Evolutionary conservation across 2,888 invertebrate genomes (phyloP), one percentile per base, ranked within the genome.

Genomic region (Schizaphis graminum): DNA sequence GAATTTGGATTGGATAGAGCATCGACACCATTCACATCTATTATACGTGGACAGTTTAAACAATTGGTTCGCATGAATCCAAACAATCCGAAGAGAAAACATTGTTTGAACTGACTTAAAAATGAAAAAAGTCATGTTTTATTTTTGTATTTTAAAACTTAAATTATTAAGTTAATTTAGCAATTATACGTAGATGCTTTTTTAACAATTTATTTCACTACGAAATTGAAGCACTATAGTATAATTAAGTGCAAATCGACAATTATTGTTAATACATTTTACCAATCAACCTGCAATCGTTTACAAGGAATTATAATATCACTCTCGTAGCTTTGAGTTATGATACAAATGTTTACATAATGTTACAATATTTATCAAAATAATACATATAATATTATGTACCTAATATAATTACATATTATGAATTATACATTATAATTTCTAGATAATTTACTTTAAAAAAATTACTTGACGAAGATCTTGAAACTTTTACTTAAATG

Each of bases 31-130:
- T 97, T 97, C 95, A 96, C 97, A 95, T 96, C 97, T 94, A 96
- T 98, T 47, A 95, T 98, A 0, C 96, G 97, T 91, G 98, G 98
- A 24, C 97, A 97, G 95, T 97, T 97, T 95, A 96, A 96, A 95
- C 97, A 97, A 95, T 95, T 97, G 61, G 95, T 96, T 16, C 96
- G 97, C 95, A 96, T 95, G 0, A 95, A 96, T 94, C 96, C 96
- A 0, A 97, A 88, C 28, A 49, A 67, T 41, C 77, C 77, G 35
- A 77, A 77, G 35, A 77, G 77, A 35, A 77, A 77, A 77, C 35
- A 77, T 35, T 8, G 35, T 35, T 77, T 35, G 21, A 77, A 35
- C 3, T 77, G 8, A 77, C 35, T 4, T 21, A 77, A 35, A 2
- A 35, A 77, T 77, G 35, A n/a, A 35, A 77, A 77, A 77, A 35